Evolutionary conservation across 2,113 vertebrate genomes (phyloP), one percentile per base, ranked within the genome.

Genomic region (Lycaon pictus): DNA sequence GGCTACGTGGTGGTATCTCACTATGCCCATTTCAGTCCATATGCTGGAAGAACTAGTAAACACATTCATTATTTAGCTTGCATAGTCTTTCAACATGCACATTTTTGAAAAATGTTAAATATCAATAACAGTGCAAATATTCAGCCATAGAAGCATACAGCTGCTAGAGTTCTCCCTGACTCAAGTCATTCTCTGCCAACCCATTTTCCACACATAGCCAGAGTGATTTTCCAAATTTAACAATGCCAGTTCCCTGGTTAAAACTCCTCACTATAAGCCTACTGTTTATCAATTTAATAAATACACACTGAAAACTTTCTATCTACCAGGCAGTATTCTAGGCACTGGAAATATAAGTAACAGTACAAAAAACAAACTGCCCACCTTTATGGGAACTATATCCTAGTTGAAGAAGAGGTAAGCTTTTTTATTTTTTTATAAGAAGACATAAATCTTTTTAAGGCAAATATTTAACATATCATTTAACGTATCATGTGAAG

Each of bases 401-500:
- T 17, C 77, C 62, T 51, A 86, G 25, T 65, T 85, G 37, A 81
- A 93, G 56, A 94, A 95, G 25, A 88, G 19, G 65, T 58, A 35
- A 88, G 5, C 3, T 69, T 65, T 65, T 4, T n/a, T 65, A 29
- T 65, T 67, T 67, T 62, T 7, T 67, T 65, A 1, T 15, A n/a
- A 69, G 32, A 69, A 35, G 32, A 69, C 15, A 93, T 76, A 37
- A 17, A 20, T 53, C 56, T 48, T 76, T 19, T 6, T 35, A 83
- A 93, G 65, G 37, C 53, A 79, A 92, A 67, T 74, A 74, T 69
- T 96, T 86, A 67, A 69, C 63, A 82, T 69, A 55, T 60, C 29
- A 55, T 69, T 43, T 43, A 43, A 43, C 43, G 7, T 43, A 43
- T 43, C 43, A 15, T 86, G 62, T 88, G 32, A 29, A 72, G 90